Conservation (phyloP, 2,113 vertebrate species). For the Leucopsar rothschildi region DNA sequence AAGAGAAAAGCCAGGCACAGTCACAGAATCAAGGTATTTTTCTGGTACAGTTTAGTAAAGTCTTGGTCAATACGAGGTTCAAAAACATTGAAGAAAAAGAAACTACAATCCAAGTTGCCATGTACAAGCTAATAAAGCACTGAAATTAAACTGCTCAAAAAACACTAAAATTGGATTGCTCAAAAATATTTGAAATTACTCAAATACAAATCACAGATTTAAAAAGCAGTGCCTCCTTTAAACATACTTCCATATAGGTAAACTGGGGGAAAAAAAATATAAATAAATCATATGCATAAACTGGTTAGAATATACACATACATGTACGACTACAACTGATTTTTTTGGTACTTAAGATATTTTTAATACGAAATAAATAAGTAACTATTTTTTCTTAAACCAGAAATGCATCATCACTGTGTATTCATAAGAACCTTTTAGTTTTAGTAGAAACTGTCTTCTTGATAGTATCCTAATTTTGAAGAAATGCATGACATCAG, state of each 20-base stretch:
- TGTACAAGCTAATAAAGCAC: neutral
- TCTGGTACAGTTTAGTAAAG: neutral
- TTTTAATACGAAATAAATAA: neutral
- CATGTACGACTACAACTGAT: neutral
- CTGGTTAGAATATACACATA: neutral
- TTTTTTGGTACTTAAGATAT: neutral
- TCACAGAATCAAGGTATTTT: neutral
- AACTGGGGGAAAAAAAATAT: neutral
- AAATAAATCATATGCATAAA: neutral
- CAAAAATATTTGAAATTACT: neutral
- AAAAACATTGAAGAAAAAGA: neutral
- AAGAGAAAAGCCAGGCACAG: neutral
- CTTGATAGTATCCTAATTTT: neutral
- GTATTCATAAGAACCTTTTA: neutral
- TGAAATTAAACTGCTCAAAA: neutral
- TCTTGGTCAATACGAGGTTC: neutral
- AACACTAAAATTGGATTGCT: neutral
- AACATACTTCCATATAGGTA: neutral
- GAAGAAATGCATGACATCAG: neutral
- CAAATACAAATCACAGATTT: neutral
- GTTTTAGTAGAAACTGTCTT: neutral
- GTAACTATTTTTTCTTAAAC: neutral
- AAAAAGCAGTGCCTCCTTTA: neutral
- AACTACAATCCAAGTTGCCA: neutral
- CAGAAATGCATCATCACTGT: neutral